phyloP scores from a whole-genome alignment of 2,797 vertebrate species.

The Cryptoprocta ferox region DNA sequence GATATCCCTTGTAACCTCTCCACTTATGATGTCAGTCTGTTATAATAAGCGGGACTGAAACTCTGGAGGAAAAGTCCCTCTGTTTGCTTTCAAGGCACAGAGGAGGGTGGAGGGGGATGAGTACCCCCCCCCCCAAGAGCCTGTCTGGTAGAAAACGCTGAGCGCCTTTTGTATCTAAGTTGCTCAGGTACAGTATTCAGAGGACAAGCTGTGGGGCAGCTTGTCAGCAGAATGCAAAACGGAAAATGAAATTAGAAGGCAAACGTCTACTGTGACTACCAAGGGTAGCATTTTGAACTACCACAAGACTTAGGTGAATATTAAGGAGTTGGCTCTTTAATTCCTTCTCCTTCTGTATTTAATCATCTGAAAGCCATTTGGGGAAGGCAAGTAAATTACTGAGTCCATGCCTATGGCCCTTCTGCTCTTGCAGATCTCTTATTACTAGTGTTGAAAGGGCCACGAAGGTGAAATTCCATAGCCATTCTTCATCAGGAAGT shows the following conservation, averaged over 20 bases:
- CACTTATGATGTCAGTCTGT: background rate
- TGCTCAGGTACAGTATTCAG: background rate
- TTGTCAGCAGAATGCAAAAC: constrained; percentile 12
- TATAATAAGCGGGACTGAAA: background rate
- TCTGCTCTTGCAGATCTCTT: background rate
- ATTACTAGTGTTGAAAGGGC: background rate
- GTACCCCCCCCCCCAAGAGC: background rate
- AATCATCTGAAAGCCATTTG: constrained; percentile 37
- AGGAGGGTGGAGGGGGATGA: background rate
- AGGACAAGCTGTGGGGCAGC: background rate
- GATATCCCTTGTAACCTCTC: background rate
- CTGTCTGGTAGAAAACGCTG: background rate
- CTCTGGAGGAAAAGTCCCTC: background rate
- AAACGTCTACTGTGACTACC: background rate
- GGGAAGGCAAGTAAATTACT: constrained; percentile 10
- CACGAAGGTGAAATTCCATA: background rate
- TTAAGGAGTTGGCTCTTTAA: background rate
- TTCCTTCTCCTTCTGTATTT: constrained; percentile 16
- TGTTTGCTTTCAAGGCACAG: background rate
- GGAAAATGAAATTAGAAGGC: constrained; percentile 32
- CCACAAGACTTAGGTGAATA: background rate
- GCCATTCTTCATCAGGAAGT: background rate
- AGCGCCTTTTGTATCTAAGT: background rate
- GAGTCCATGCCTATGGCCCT: background rate
- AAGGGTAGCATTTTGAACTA: constrained; percentile 27